These are phyloP conservation scores for Brotula barbata DNA, from an alignment of 2,797 vertebrate species.

Conservation along the genomic window DNA sequence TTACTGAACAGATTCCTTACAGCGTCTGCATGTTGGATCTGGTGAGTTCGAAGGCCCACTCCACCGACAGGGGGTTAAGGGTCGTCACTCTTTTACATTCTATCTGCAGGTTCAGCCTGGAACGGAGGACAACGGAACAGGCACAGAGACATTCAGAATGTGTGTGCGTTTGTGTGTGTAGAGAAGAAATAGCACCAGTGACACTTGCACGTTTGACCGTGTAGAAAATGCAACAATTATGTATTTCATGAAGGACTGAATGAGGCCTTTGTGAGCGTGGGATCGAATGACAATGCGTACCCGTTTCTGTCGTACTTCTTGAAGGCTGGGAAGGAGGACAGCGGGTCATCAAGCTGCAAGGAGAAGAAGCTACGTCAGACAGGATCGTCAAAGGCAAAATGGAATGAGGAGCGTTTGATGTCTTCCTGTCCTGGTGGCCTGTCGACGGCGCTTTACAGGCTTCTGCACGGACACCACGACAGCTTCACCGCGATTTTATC, in stretches of 20 bases:
- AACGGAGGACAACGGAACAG: slow-evolving; percentile 8
- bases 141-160: background rate
- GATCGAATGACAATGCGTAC: slow-evolving; percentile 72
- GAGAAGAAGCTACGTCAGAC: slow-evolving; percentile 33
- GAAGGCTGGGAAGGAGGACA: slow-evolving; percentile 92
- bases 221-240: slow-evolving; percentile 15
- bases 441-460: too few species aligned
- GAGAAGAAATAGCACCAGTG: slow-evolving; percentile 3
- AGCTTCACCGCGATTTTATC: slow-evolving; percentile 18
- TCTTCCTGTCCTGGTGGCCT: slow-evolving; percentile 40
- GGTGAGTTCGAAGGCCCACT: slow-evolving; percentile 95
- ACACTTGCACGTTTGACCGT: background rate
- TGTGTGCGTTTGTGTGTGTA: background rate
- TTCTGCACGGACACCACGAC: too few species aligned
- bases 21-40: slow-evolving; percentile 93
- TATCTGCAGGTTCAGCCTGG: slow-evolving; percentile 89
- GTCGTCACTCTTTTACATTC: slow-evolving; percentile 88
- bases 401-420: slow-evolving; percentile 30
- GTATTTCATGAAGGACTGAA: slow-evolving; percentile 26
- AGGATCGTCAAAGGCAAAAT: background rate
- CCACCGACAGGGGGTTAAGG: slow-evolving; percentile 86
- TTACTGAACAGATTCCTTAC: slow-evolving; percentile 75
- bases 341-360: slow-evolving; percentile 87
- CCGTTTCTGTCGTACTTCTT: slow-evolving; percentile 95
- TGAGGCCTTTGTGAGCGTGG: slow-evolving; percentile 20